Evolutionary conservation across 2,888 invertebrate species (phyloP).

Genomic region (Lithophane semibrunnea): DNA sequence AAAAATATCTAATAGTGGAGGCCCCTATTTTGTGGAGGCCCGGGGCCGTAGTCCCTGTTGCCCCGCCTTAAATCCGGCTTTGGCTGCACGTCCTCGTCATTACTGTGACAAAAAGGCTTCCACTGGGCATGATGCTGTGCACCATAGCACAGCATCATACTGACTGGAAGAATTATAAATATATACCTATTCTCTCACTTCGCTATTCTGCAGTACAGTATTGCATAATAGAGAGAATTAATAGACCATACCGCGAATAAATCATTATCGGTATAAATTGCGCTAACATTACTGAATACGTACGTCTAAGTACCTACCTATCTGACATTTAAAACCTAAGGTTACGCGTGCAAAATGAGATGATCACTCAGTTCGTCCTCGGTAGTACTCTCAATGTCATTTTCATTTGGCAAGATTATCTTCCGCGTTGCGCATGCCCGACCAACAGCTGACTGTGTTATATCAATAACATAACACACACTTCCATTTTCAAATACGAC

Average conservation of each 20-base stretch:
- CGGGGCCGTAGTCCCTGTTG: too few relatives aligned
- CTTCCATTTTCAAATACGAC: constrained; percentile 33
- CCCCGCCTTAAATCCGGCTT: too few relatives aligned
- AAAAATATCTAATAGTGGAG: too few relatives aligned
- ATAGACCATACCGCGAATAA: not conserved
- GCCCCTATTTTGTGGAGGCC: too few relatives aligned
- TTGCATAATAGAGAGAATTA: not conserved
- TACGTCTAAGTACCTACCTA: constrained; percentile 4
- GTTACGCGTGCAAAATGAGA: constrained; percentile 59
- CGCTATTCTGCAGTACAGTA: not conserved
- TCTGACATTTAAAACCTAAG: constrained; percentile 61
- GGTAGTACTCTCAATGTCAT: constrained; percentile 70
- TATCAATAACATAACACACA: constrained; percentile 73
- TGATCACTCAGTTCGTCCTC: constrained; percentile 57
- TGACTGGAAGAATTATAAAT: too few relatives aligned
- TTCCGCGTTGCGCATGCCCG: constrained; percentile 78
- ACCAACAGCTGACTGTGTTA: constrained; percentile 79
- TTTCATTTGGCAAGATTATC: constrained; percentile 73
- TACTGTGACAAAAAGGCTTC: too few relatives aligned
- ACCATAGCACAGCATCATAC: too few relatives aligned
- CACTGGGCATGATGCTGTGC: too few relatives aligned
- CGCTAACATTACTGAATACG: not conserved
- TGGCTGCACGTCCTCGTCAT: too few relatives aligned
- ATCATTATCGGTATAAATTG: constrained; percentile 17
- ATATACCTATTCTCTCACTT: too few relatives aligned